Evolutionary conservation across 1,140 invertebrate species (phyloP).

Genomic region (Maniola jurtina): DNA sequence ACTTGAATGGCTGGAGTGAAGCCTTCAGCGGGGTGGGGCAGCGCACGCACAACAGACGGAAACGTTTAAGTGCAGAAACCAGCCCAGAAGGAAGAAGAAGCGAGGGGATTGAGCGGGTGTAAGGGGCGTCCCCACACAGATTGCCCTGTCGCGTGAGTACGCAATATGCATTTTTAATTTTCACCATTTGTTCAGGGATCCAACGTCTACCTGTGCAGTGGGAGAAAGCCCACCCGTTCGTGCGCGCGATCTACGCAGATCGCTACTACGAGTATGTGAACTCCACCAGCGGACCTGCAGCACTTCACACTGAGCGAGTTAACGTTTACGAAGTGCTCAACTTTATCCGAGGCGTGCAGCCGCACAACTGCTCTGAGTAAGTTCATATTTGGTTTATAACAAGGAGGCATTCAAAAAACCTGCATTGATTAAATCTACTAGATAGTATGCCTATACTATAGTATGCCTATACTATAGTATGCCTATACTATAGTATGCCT

Average conservation of each 20-base stretch:
- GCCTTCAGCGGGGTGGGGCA: too few relatives aligned
- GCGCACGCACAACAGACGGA: too few relatives aligned
- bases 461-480: too few relatives aligned
- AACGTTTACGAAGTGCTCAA: slow-evolving; percentile 89
- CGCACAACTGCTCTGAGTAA: slow-evolving; percentile 85
- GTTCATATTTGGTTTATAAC: slow-evolving; percentile 14
- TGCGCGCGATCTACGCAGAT: slow-evolving; percentile 87
- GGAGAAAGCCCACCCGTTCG: slow-evolving; percentile 83
- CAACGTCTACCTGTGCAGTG: slow-evolving; percentile 90
- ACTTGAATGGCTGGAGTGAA: too few relatives aligned
- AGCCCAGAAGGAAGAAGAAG: too few relatives aligned
- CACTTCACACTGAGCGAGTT: slow-evolving; percentile 82
- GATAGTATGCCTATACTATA: too few relatives aligned
- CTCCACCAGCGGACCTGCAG: slow-evolving; percentile 80
- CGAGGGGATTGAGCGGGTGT: too few relatives aligned
- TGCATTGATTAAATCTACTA: slow-evolving; percentile 1
- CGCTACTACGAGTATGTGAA: slow-evolving; percentile 86
- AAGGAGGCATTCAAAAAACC: neutral
- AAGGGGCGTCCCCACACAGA: too few relatives aligned
- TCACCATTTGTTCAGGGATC: slow-evolving; percentile 80
- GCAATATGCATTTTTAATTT: too few relatives aligned
- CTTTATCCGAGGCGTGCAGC: slow-evolving; percentile 86
- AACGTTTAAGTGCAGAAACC: too few relatives aligned
- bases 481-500: too few relatives aligned
- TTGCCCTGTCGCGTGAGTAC: too few relatives aligned